Evolutionary conservation across 2,888 invertebrate species (phyloP), one percentile per base, ranked within the genome.

Genomic region (Zygothrica quintamaculata): DNA sequence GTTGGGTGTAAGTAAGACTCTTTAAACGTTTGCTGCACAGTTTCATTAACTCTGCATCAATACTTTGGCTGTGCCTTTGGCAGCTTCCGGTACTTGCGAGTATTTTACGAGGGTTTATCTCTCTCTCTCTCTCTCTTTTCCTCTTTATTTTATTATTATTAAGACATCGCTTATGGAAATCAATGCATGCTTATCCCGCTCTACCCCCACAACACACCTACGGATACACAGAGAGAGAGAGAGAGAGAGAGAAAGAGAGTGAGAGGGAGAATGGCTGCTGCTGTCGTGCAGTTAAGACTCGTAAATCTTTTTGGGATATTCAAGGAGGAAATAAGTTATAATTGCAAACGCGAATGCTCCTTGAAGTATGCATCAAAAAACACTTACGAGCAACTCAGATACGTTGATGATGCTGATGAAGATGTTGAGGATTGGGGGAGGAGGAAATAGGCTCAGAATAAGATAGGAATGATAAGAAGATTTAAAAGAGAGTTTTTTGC

Each of bases 31-130:
- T 64, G 65, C 70, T 71, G 82, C 77, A 82, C 69, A 71, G 79
- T 85, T 85, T 85, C 85, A 81, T 85, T 82, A 81, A 76, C 68
- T 85, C 37, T 52, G 51, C 70, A 62, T 57, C 60, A 73, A 70
- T 56, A 59, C 60, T 51, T 61, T 65, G 61, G 42, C 31, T 29
- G 34, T 15, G 40, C 31, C 26, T 13, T 29, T 31, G 36, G 16
- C 48, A 13, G 48, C 52, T 60, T 66, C 61, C 66, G 65, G 44
- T 34, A 60, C 43, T 69, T 59, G 65, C 16, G 39, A 60, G 65
- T 65, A 61, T 81, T 81, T 84, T 75, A 79, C 60, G 70, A 65
- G 48, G 40, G n/a, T n/a, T n/a, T n/a, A n/a, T n/a, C n/a, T n/a
- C n/a, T n/a, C n/a, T n/a, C n/a, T n/a, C n/a, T n/a, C n/a, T n/a